phyloP scores from a whole-genome alignment of 2,797 vertebrate species.

The Perodicticus potto region DNA sequence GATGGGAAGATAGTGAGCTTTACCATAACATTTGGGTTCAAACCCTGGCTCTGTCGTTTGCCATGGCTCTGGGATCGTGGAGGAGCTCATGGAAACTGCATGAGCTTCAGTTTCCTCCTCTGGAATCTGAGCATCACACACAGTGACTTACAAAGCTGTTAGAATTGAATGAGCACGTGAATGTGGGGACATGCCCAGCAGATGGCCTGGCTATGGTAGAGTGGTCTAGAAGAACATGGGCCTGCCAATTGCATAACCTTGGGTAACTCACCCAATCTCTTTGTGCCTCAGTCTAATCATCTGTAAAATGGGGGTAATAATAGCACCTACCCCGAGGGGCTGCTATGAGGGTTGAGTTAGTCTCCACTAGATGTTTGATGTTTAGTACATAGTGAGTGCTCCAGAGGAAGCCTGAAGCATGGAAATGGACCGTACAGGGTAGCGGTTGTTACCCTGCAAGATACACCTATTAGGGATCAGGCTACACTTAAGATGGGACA shows the following conservation, averaged over 20 bases:
- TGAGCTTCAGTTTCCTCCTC: not conserved
- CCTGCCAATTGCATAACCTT: not conserved
- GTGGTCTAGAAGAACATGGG: not conserved
- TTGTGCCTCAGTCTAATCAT: not conserved
- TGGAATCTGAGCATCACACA: not conserved
- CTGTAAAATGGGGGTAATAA: not conserved
- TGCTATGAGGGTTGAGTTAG: not conserved
- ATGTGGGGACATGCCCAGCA: not conserved
- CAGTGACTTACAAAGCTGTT: not conserved
- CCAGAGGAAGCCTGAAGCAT: not conserved
- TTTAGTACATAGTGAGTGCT: not conserved
- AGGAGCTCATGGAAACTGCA: fast-evolving
- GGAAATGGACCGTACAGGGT: not conserved
- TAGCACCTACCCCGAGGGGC: too few relatives aligned
- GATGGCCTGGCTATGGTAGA: not conserved
- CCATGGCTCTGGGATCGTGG: fast-evolving
- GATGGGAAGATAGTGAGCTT: not conserved
- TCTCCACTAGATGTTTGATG: not conserved
- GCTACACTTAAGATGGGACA: not conserved
- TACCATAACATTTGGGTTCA: not conserved
- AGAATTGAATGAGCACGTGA: not conserved
- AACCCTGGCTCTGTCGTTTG: not conserved
- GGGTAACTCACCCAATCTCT: not conserved
- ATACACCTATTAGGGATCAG: not conserved
- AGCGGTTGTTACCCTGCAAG: not conserved